phyloP scores from a whole-genome alignment of 2,888 invertebrate species.

The Lepidonotus clava region DNA sequence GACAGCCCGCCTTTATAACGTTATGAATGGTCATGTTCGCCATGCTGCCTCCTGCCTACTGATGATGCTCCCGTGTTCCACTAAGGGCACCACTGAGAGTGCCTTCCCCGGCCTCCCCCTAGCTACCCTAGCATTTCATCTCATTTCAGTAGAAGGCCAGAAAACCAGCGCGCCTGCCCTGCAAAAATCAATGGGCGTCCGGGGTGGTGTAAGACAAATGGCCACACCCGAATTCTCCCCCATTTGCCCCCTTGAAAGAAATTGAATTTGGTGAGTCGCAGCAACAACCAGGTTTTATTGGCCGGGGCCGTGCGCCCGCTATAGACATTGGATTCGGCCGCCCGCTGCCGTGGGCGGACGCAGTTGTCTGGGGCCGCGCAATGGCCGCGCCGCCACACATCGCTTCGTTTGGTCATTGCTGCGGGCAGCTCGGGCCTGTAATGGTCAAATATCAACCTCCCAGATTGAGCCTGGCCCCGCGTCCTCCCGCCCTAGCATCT shows the following conservation, averaged over 20 bases:
- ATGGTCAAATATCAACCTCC: conserved; percentile 35
- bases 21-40: conserved; percentile 12
- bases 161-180: not conserved
- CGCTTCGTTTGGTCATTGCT: conserved; percentile 4
- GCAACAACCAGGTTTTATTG: conserved; percentile 11
- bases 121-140: conserved; percentile 44
- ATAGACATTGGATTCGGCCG: not conserved
- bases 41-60: not conserved
- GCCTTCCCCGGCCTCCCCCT: not conserved
- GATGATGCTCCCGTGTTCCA: conserved; percentile 7
- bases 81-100: not conserved
- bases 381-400: conserved; percentile 7
- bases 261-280: conserved; percentile 24
- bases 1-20: not conserved
- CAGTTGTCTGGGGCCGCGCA: not conserved
- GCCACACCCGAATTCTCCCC: conserved; percentile 13
- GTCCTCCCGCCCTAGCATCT: too few species aligned
- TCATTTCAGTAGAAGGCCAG: conserved; percentile 21
- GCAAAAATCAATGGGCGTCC: conserved; percentile 22
- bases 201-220: conserved; percentile 34
- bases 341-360: not conserved
- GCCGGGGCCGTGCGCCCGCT: not conserved
- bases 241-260: conserved; percentile 14
- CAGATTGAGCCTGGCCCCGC: not conserved
- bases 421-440: conserved; percentile 17